A percentile compares a stretch with the other conserved stretches of the same genome.
phyloP scores from a whole-genome alignment of 2,888 invertebrate genomes.

The Dynastes tityus region DNA sequence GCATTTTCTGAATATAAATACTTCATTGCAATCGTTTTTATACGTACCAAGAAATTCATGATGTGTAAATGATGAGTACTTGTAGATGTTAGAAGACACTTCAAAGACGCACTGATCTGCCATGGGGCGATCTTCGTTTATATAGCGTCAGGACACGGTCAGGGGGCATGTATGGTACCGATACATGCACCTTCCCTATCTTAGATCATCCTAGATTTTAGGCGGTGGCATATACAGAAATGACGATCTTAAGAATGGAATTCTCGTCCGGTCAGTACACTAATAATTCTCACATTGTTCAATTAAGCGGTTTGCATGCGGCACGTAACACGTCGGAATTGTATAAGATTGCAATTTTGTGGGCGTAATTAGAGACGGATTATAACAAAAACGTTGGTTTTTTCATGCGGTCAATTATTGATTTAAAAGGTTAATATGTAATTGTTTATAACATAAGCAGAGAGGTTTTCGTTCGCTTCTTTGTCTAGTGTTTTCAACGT shows the following conservation, averaged over 20 bases:
- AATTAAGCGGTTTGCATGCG: constrained; percentile 20
- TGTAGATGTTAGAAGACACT: constrained; percentile 36
- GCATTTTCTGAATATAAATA: too few species aligned
- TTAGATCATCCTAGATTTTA: constrained; percentile 49
- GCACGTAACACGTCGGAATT: not conserved
- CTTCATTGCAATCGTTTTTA: not conserved
- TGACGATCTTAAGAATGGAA: constrained; percentile 43
- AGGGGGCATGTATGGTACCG: constrained; percentile 47
- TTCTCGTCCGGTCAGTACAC: constrained; percentile 45
- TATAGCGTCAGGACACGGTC: constrained; percentile 45
- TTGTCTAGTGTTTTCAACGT: too few species aligned
- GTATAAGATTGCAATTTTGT: not conserved
- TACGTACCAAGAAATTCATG: constrained; percentile 48
- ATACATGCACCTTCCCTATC: constrained; percentile 43
- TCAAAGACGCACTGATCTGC: constrained; percentile 34
- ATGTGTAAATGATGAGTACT: constrained; percentile 2
- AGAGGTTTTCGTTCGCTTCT: too few species aligned
- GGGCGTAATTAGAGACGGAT: not conserved
- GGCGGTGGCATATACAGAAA: constrained; percentile 31
- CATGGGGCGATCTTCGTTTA: constrained; percentile 45
- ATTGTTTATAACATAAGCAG: too few species aligned
- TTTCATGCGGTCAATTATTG: not conserved
- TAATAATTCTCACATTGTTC: constrained; percentile 38
- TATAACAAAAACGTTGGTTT: not conserved
- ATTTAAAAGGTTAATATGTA: too few species aligned